Evolutionary conservation across 2,797 vertebrate genomes (phyloP), one percentile per base, ranked within the genome.

Genomic region (Cynodonichthys magdalenae): DNA sequence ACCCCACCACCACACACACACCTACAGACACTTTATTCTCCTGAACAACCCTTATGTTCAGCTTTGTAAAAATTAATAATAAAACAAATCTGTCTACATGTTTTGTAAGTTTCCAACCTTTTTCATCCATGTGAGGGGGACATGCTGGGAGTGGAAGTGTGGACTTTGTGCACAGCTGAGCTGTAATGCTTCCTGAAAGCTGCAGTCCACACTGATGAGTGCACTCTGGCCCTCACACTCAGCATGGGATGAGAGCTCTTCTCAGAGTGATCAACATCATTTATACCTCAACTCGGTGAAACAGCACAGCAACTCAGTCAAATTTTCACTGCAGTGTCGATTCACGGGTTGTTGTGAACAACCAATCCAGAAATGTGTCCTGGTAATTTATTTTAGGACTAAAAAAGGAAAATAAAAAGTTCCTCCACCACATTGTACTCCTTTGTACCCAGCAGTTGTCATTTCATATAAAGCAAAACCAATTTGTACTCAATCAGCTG

Each of bases 131-230:
- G 74, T 34, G 53, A 63, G 71, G 66, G 48, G 20, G 59, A 56
- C 50, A 44, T 59, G 60, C 24, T 63, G 65, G 15, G 56, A 55
- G 31, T 24, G 54, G 51, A 52, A 59, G n/a, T 64, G 34, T 59
- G 75, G 60, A 53, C 28, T 24, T 51, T 45, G 58, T 29, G 73
- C 63, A 44, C 57, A 64, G 56, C 69, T 47, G 39, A 59, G 77
- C 51, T 54, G 57, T 80, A 81, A 85, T 74, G 60, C 66, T 61
- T 66, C 60, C 67, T 79, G 75, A 89, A 84, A 34, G 77, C 77
- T 74, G 66, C 73, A 80, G 83, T 82, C 78, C 69, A 85, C 76
- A 81, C 67, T 70, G 74, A 71, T 82, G 71, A 79, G 64, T 64
- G 73, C 70, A 76, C 76, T 77, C 68, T 78, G 69, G 68, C 47